Percentiles rank a stretch among this genome's conserved stretches.
phyloP scores from a whole-genome alignment of 2,113 vertebrate species.

The Entomyzon cyanotis region DNA sequence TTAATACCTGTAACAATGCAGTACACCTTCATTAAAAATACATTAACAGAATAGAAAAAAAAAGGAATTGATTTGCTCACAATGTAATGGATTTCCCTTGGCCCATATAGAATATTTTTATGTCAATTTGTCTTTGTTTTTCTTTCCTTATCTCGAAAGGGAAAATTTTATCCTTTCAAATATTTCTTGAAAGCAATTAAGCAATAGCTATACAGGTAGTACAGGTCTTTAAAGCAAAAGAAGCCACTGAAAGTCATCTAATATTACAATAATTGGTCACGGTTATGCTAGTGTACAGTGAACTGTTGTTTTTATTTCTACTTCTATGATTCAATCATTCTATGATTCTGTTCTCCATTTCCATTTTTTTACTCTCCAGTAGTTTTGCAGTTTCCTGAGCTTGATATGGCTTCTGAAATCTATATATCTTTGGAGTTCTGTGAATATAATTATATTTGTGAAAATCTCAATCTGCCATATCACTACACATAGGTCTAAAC shows the following conservation, averaged over 20 bases:
- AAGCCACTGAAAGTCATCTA: background rate
- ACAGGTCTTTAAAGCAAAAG: background rate
- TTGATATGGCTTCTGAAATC: background rate
- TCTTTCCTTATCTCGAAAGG: background rate
- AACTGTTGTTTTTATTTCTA: background rate
- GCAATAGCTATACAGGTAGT: background rate
- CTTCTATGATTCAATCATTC: background rate
- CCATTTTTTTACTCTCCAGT: background rate
- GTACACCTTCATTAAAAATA: conserved; percentile 15
- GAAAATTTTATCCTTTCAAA: background rate
- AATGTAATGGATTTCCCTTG: background rate
- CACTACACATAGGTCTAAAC: background rate
- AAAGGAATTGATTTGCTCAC: conserved; percentile 7
- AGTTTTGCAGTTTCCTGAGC: background rate
- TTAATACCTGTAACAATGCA: background rate
- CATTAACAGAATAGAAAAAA: conserved; percentile 2
- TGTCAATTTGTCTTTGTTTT: background rate
- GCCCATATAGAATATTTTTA: background rate
- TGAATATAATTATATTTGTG: background rate
- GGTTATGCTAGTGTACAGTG: background rate
- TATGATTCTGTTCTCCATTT: background rate
- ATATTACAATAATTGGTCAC: background rate
- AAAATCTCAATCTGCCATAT: background rate
- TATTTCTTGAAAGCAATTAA: background rate
- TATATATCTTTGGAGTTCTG: background rate